These are phyloP conservation scores for Sminthurides aquaticus DNA, from an alignment of 2,888 invertebrate species.

Conservation along the genomic window DNA sequence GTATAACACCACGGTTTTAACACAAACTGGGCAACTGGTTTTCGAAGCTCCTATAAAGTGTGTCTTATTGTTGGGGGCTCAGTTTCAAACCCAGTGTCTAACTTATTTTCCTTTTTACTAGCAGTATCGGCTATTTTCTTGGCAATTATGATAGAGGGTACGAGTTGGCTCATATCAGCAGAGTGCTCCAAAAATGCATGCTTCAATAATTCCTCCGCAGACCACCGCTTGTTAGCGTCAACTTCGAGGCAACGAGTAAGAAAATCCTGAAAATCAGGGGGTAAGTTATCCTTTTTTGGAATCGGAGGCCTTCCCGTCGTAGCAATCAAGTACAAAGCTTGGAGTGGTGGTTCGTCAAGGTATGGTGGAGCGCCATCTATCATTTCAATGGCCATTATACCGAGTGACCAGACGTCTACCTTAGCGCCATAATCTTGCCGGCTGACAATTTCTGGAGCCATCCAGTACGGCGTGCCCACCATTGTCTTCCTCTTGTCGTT, in stretches of 20 bases:
- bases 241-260: constrained; percentile 83
- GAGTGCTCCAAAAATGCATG: constrained; percentile 73
- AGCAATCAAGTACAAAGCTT: constrained; percentile 92
- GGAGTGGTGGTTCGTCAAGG: constrained; percentile 83
- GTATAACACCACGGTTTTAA: too few relatives aligned
- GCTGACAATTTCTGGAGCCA: constrained; percentile 66
- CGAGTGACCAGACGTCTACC: constrained; percentile 88
- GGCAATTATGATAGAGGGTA: too few relatives aligned
- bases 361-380: constrained; percentile 96
- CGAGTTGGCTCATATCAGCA: too few relatives aligned
- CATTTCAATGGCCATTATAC: constrained; percentile 98
- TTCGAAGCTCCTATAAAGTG: too few relatives aligned
- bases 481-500: constrained; percentile 93
- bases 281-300: constrained; percentile 70
- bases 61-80: too few relatives aligned
- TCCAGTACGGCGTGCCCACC: constrained; percentile 98
- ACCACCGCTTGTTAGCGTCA: constrained; percentile 82
- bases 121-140: too few relatives aligned
- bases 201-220: constrained; percentile 75
- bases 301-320: constrained; percentile 89
- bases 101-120: too few relatives aligned
- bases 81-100: too few relatives aligned
- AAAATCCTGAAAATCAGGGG: constrained; percentile 69
- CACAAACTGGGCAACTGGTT: too few relatives aligned
- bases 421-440: constrained; percentile 89